Evolutionary conservation across 2,113 vertebrate species (phyloP).

Genomic region (Piaya cayana): DNA sequence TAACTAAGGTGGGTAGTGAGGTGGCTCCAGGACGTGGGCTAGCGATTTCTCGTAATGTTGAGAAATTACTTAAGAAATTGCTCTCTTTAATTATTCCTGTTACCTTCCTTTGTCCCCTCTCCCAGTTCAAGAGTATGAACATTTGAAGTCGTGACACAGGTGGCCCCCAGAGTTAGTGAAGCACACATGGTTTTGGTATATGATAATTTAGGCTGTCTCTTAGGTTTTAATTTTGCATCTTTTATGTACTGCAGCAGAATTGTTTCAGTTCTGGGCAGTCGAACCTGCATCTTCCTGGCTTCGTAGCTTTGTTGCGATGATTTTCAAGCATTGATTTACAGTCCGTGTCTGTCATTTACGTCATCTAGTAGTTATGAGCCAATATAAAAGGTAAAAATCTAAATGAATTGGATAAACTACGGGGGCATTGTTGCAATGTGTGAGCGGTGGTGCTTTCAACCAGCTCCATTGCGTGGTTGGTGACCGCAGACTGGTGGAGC

Average conservation of each 20-base stretch:
- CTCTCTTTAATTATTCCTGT: no score
- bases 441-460: not conserved
- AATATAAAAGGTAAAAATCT: not conserved
- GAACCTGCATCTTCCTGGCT: not conserved
- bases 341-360: not conserved
- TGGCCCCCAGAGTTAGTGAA: not conserved
- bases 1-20: no score
- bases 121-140: not conserved
- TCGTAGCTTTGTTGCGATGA: not conserved
- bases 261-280: not conserved
- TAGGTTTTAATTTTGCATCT: not conserved
- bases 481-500: not conserved
- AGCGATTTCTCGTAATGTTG: no score
- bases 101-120: not conserved
- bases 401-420: not conserved
- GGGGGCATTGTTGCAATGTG: not conserved
- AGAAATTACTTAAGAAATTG: no score
- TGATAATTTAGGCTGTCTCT: not conserved
- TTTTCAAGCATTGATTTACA: not conserved
- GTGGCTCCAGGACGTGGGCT: no score
- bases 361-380: not conserved
- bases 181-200: not conserved
- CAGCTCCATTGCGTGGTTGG: not conserved
- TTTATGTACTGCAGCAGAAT: not conserved
- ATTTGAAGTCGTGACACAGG: not conserved